phyloP scores from a whole-genome alignment of 1,140 invertebrate species.

The Spodoptera litura region DNA sequence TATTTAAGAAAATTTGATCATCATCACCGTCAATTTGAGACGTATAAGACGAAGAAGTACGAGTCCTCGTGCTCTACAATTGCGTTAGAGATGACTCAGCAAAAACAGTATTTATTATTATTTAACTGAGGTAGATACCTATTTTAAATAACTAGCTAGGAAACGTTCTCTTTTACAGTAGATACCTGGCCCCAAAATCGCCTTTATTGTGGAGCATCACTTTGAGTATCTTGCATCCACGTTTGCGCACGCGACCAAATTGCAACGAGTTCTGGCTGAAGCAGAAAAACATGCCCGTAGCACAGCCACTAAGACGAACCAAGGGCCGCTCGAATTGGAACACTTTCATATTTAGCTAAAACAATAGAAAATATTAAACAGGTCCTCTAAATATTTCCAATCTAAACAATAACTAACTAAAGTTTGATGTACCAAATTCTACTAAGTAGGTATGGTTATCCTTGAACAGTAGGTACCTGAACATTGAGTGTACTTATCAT shows the following conservation, averaged over 20 bases:
- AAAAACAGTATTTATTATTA: too few relatives aligned
- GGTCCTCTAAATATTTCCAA: neutral
- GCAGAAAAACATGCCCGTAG: slow-evolving; percentile 75
- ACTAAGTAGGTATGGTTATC: too few relatives aligned
- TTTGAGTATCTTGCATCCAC: slow-evolving; percentile 76
- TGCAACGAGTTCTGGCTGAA: slow-evolving; percentile 78
- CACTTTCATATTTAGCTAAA: slow-evolving; percentile 77
- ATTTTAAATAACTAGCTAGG: too few relatives aligned
- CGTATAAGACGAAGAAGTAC: too few relatives aligned
- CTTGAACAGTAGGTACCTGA: slow-evolving; percentile 61
- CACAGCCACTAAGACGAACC: slow-evolving; percentile 73
- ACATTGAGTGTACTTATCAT: slow-evolving; percentile 75
- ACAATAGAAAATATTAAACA: neutral
- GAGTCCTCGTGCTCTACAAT: too few relatives aligned
- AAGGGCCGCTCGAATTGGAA: slow-evolving; percentile 72
- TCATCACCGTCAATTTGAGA: slow-evolving; percentile 12
- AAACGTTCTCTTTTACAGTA: neutral
- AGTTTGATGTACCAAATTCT: too few relatives aligned
- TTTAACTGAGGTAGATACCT: too few relatives aligned
- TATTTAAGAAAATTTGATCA: neutral
- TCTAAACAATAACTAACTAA: too few relatives aligned
- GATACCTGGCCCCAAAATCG: slow-evolving; percentile 74
- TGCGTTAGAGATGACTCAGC: too few relatives aligned
- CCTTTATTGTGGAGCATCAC: slow-evolving; percentile 79
- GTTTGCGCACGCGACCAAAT: slow-evolving; percentile 76